phyloP scores from a whole-genome alignment of 2,888 invertebrate species.

The Antitype chi region DNA sequence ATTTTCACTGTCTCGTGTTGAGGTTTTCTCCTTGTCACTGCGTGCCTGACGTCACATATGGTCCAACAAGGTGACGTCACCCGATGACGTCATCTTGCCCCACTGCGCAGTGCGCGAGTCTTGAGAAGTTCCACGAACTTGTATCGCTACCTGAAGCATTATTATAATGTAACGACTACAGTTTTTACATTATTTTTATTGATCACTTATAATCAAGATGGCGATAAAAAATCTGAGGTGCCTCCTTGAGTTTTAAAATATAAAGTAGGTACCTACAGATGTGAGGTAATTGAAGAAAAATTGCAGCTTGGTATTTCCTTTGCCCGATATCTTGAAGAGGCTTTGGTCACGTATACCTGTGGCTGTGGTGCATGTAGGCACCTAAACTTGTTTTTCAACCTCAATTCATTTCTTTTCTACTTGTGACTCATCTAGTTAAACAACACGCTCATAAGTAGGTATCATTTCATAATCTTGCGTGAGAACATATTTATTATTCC shows the following conservation, averaged over 20 bases:
- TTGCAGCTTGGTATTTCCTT: slow-evolving; percentile 49
- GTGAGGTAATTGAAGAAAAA: slow-evolving; percentile 49
- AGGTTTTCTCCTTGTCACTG: slow-evolving; percentile 62
- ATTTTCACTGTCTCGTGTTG: slow-evolving; percentile 48
- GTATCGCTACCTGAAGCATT: slow-evolving; percentile 66
- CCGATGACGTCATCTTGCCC: slow-evolving; percentile 77
- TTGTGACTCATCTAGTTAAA: slow-evolving; percentile 54
- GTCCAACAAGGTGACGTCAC: slow-evolving; percentile 83
- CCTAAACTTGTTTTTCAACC: slow-evolving; percentile 46
- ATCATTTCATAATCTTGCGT: slow-evolving; percentile 61
- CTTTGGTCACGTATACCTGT: slow-evolving; percentile 68
- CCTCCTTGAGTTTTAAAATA: slow-evolving; percentile 20
- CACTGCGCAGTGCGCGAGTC: slow-evolving; percentile 70
- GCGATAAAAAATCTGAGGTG: slow-evolving; percentile 23
- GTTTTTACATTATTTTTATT: slow-evolving; percentile 58
- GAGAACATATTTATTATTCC: slow-evolving; percentile 34
- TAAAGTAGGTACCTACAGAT: slow-evolving; percentile 14
- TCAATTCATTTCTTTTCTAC: slow-evolving; percentile 52
- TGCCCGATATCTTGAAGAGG: slow-evolving; percentile 41
- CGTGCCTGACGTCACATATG: slow-evolving; percentile 76
- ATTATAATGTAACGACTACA: slow-evolving; percentile 62
- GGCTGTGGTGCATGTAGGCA: slow-evolving; percentile 53
- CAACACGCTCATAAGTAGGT: slow-evolving; percentile 15
- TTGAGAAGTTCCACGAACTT: slow-evolving; percentile 78
- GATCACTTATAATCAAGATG: slow-evolving; percentile 40